Conservation (phyloP, 2,113 vertebrate species). For the Balaeniceps rex region DNA sequence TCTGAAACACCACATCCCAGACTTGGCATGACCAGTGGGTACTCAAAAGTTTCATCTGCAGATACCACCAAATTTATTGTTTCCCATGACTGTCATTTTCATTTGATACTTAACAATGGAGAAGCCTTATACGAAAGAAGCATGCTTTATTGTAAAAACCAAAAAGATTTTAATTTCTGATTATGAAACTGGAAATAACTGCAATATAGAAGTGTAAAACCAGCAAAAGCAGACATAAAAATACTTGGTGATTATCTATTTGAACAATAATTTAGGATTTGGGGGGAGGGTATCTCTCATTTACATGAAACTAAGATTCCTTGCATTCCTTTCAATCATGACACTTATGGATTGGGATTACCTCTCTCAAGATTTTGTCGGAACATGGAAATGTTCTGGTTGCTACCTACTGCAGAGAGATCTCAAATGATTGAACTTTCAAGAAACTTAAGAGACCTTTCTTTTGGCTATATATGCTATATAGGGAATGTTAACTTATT, state of each 20-base stretch:
- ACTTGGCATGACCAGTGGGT: neutral
- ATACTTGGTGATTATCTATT: neutral
- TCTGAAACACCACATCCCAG: neutral
- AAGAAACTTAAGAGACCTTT: neutral
- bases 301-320: neutral
- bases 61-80: neutral
- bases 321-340: neutral
- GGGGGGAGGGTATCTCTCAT: rapidly evolving
- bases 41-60: neutral
- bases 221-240: neutral
- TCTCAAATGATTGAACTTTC: neutral
- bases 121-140: neutral
- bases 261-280: neutral
- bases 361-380: neutral
- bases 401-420: neutral
- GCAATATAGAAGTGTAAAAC: neutral
- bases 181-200: neutral
- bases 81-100: neutral
- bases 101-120: neutral
- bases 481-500: neutral
- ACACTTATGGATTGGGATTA: neutral
- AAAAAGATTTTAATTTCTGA: neutral
- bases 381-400: neutral
- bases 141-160: neutral
- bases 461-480: neutral